Conservation (phyloP, 2,113 vertebrate species). For the Megaceryle torquata region DNA sequence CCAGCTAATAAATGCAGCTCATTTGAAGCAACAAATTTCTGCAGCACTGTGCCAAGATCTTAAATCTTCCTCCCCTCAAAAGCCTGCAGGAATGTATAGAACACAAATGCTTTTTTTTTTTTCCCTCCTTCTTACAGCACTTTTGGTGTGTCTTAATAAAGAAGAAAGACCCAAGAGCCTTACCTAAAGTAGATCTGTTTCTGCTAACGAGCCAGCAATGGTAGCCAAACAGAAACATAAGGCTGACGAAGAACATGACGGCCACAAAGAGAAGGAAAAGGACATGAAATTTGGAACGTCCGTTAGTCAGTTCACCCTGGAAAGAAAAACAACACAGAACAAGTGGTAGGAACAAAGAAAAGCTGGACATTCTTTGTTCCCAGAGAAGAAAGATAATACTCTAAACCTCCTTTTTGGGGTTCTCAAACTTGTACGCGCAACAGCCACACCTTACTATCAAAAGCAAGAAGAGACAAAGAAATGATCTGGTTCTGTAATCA, state of each 20-base stretch:
- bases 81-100: neutral
- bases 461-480: neutral
- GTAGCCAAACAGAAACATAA: slow-evolving; percentile 95
- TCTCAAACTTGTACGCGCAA: neutral
- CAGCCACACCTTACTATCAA: neutral
- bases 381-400: neutral
- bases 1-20: neutral
- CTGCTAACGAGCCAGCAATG: slow-evolving; percentile 95
- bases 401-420: neutral
- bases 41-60: neutral
- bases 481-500: neutral
- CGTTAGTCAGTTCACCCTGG: slow-evolving; percentile 87
- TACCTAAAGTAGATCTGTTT: slow-evolving; percentile 96
- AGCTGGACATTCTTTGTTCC: neutral
- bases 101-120: neutral
- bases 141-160: neutral
- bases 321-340: slow-evolving; percentile 40
- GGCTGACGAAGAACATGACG: slow-evolving; percentile 96
- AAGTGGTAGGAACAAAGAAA: neutral
- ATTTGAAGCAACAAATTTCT: neutral
- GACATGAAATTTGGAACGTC: slow-evolving; percentile 92
- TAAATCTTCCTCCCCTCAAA: neutral
- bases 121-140: neutral
- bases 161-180: slow-evolving; percentile 12
- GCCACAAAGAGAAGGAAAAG: slow-evolving; percentile 97